A percentile compares a stretch with the other conserved stretches of the same genome.
These are phyloP conservation scores for Cromileptes altivelis DNA, from an alignment of 2,113 vertebrate species.

Conservation along the genomic window DNA sequence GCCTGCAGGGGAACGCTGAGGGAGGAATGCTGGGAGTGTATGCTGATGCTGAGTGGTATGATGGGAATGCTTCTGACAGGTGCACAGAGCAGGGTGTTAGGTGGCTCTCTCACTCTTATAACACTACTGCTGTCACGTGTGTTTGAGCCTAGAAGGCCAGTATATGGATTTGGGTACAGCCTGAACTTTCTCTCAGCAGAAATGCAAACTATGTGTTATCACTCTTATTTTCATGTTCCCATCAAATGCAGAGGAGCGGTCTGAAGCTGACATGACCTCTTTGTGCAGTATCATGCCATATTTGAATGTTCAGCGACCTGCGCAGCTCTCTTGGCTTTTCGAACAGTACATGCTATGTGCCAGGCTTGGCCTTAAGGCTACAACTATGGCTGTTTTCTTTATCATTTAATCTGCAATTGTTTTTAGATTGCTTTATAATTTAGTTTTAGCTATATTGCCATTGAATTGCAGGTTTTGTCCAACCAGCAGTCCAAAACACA, in stretches of 20 bases:
- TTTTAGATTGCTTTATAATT: neutral
- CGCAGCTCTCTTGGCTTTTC: neutral
- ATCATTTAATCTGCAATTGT: neutral
- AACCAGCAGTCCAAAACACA: neutral
- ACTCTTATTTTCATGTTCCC: slow-evolving; percentile 51
- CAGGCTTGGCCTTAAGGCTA: neutral
- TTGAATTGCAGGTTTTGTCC: neutral
- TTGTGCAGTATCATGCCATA: slow-evolving; percentile 31
- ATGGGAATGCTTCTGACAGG: slow-evolving; percentile 69
- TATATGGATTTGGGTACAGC: neutral
- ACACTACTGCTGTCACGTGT: neutral
- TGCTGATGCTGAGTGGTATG: slow-evolving; percentile 54
- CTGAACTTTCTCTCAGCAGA: neutral
- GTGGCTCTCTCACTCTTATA: neutral
- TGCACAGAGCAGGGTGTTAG: slow-evolving; percentile 47
- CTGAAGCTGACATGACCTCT: neutral
- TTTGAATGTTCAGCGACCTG: slow-evolving; percentile 46
- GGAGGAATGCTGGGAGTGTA: slow-evolving; percentile 42
- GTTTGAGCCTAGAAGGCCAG: neutral
- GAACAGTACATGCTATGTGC: neutral
- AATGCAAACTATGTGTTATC: slow-evolving; percentile 65
- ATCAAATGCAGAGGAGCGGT: neutral
- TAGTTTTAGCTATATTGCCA: neutral
- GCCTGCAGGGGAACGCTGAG: slow-evolving; percentile 23
- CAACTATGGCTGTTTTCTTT: neutral